Percentiles rank a stretch among this genome's conserved stretches.
Conservation (phyloP, 2,797 vertebrate species). For the Luscinia megarhynchos region DNA sequence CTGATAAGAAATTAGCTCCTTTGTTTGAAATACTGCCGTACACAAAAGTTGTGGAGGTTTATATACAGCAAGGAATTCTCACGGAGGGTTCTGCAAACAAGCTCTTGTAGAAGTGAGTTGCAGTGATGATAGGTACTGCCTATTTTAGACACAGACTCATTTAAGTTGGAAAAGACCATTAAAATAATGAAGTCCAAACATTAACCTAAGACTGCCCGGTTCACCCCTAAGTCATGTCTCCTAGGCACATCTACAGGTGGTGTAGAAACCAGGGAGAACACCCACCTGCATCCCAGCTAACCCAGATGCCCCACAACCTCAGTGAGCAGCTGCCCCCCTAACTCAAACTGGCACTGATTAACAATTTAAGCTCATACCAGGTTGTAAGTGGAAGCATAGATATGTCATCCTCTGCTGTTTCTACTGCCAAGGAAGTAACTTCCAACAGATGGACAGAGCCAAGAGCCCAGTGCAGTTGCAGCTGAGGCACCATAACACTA, state of each 20-base stretch:
- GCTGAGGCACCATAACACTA: neutral
- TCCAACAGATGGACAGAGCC: neutral
- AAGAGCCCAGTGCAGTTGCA: neutral
- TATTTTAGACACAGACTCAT: neutral
- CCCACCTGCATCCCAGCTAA: neutral
- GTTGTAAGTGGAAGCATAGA: neutral
- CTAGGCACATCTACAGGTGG: neutral
- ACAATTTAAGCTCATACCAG: neutral
- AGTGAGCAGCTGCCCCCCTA: neutral
- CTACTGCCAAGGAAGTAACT: neutral
- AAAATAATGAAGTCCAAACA: neutral
- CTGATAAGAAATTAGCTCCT: neutral
- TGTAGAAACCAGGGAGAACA: neutral
- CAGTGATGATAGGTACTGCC: neutral
- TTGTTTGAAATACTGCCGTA: neutral
- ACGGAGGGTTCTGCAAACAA: neutral
- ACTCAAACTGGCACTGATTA: neutral
- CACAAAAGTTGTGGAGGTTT: accelerated
- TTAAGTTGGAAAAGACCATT: neutral
- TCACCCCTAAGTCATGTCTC: neutral
- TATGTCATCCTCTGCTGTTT: neutral
- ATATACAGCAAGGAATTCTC: neutral
- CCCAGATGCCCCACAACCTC: neutral
- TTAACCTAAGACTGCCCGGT: neutral
- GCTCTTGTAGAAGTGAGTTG: neutral